phyloP scores from a whole-genome alignment of 2,797 vertebrate genomes.

The Paratrypauchen microcephalus region DNA sequence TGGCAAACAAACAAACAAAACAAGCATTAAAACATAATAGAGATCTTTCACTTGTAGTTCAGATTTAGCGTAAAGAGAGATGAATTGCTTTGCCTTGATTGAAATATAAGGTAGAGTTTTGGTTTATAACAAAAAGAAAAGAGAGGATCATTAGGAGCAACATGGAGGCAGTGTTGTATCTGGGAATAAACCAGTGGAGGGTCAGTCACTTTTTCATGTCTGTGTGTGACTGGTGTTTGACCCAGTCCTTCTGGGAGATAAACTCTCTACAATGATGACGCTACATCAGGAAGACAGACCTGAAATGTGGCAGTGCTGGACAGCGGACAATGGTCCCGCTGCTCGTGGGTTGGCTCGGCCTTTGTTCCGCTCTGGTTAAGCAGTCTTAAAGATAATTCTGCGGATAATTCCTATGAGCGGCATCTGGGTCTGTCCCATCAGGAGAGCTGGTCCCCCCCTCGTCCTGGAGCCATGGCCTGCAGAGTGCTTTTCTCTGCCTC shows the following conservation, averaged over 20 bases:
- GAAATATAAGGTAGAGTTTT: background rate
- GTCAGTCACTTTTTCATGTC: conserved; percentile 66
- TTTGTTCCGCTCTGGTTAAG: conserved; percentile 96
- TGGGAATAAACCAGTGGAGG: conserved; percentile 36
- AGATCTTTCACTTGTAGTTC: background rate
- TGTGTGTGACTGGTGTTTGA: conserved; percentile 60
- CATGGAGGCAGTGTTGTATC: conserved; percentile 12
- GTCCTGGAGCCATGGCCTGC: conserved; percentile 98
- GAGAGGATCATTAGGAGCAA: background rate
- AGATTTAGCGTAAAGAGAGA: background rate
- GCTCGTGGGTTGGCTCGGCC: conserved; percentile 84
- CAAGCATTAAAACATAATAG: background rate
- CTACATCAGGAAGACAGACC: conserved; percentile 76
- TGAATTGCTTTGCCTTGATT: background rate
- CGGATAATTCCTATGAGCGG: conserved; percentile 92
- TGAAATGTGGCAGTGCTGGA: conserved; percentile 78
- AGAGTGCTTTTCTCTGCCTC: conserved; percentile 90
- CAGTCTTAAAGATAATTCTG: conserved; percentile 88
- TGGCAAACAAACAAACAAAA: background rate
- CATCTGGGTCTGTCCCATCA: conserved; percentile 84
- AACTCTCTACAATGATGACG: conserved; percentile 71
- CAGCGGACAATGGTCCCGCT: conserved; percentile 88
- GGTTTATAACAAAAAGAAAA: background rate
- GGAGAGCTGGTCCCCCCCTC: conserved; percentile 92
- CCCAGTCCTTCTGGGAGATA: conserved; percentile 67